Evolutionary conservation across 2,888 invertebrate species (phyloP).

Genomic region (Serrognathus titanus): DNA sequence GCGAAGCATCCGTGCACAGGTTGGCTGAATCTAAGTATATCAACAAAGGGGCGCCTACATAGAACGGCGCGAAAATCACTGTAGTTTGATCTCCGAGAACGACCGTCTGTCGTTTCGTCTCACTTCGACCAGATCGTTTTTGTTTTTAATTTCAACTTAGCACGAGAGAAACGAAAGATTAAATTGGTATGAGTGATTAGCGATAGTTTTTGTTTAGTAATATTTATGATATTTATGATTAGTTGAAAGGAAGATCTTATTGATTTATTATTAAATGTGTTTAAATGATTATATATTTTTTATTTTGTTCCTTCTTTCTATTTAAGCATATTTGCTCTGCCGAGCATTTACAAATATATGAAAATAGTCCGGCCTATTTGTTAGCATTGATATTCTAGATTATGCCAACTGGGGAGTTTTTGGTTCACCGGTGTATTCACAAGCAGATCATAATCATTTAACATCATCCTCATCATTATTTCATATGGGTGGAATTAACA

Average conservation of each 20-base stretch:
- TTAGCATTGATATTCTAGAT: conserved; percentile 30
- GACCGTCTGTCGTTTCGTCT: background rate
- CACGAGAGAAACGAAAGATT: background rate
- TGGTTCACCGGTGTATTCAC: conserved; percentile 8
- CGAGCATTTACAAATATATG: background rate
- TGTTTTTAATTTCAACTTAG: background rate
- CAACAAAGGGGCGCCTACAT: conserved; percentile 44
- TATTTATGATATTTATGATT: conserved; percentile 1
- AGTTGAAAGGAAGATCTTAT: background rate
- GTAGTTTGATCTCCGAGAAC: conserved; percentile 12
- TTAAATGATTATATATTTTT: conserved; percentile 1
- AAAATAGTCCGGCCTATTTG: conserved; percentile 24
- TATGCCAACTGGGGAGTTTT: conserved; percentile 32
- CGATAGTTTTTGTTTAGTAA: background rate
- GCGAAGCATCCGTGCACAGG: conserved; percentile 46
- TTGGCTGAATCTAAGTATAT: conserved; percentile 51
- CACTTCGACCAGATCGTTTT: background rate
- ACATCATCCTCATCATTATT: conserved; percentile 7
- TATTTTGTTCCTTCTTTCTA: background rate
- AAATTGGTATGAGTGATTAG: conserved; percentile 1
- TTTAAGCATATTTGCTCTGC: background rate
- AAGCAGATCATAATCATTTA: conserved; percentile 20
- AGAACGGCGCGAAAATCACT: conserved; percentile 19
- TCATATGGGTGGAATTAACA: background rate
- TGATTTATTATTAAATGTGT: conserved; percentile 1